These are phyloP conservation scores for Pelochelys cantorii DNA, from an alignment of 2,797 vertebrate genomes.

Conservation along the genomic window DNA sequence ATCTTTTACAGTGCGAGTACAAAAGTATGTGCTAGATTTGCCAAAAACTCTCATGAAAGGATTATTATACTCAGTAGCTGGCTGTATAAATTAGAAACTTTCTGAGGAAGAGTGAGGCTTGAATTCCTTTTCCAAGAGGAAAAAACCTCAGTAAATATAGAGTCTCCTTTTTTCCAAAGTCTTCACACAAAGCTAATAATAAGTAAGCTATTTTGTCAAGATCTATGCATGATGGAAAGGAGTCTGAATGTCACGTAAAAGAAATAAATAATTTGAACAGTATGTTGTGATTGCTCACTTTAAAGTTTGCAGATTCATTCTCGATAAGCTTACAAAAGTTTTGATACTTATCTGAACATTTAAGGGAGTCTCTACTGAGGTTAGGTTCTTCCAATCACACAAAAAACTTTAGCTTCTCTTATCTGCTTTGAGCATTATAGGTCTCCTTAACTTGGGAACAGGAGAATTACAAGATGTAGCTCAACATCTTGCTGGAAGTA, in stretches of 20 bases:
- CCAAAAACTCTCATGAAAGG: constrained; percentile 1
- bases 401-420: neutral
- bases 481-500: neutral
- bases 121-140: neutral
- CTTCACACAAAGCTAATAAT: neutral
- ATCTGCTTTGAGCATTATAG: neutral
- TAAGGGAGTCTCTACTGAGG: neutral
- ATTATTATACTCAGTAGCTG: neutral
- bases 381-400: neutral
- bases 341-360: neutral
- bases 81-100: constrained; percentile 16
- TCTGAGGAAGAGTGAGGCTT: neutral
- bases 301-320: neutral
- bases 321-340: neutral
- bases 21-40: neutral
- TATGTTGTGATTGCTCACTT: neutral
- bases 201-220: neutral
- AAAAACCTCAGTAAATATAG: neutral
- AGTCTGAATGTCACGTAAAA: neutral
- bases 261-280: neutral
- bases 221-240: neutral
- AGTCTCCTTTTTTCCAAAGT: neutral
- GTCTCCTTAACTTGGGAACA: neutral
- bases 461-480: neutral
- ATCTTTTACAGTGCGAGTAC: neutral